These are phyloP conservation scores for Myocastor coypus DNA, from an alignment of 2,113 vertebrate species.

Conservation along the genomic window DNA sequence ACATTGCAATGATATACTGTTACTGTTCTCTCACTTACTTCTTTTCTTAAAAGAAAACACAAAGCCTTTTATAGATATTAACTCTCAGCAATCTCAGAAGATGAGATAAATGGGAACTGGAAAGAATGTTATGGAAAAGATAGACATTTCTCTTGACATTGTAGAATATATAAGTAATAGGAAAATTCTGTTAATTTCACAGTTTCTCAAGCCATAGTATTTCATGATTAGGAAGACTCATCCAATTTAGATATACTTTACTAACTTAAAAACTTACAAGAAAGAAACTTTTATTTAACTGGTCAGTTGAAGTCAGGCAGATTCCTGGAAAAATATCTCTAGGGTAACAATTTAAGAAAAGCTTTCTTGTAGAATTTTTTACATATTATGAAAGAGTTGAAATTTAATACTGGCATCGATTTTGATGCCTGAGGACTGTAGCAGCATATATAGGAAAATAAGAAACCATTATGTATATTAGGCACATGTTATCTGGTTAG, in stretches of 20 bases:
- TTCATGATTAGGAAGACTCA: slow-evolving; percentile 38
- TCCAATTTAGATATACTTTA: background rate
- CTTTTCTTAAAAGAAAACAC: slow-evolving; percentile 60
- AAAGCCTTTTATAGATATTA: slow-evolving; percentile 71
- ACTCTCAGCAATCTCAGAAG: slow-evolving; percentile 43
- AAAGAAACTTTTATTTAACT: slow-evolving; percentile 46
- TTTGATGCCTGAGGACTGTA: background rate
- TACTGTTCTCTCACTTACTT: slow-evolving; percentile 59
- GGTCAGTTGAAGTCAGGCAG: background rate
- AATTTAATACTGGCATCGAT: background rate
- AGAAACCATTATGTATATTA: background rate
- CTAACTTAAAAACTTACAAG: background rate
- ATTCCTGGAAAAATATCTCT: slow-evolving; percentile 53
- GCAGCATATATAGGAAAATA: background rate
- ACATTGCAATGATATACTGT: slow-evolving; percentile 45
- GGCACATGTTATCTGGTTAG: background rate
- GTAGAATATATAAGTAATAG: background rate
- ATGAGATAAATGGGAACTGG: slow-evolving; percentile 54
- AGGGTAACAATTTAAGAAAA: slow-evolving; percentile 26
- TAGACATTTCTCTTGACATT: background rate
- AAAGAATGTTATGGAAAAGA: slow-evolving; percentile 39
- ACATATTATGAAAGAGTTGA: slow-evolving; percentile 36
- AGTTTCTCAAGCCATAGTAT: background rate
- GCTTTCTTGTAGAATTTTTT: slow-evolving; percentile 17
- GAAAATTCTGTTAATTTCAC: slow-evolving; percentile 45